Conservation (phyloP, 2,888 invertebrate species). For the Omphaloscelis lunosa region DNA sequence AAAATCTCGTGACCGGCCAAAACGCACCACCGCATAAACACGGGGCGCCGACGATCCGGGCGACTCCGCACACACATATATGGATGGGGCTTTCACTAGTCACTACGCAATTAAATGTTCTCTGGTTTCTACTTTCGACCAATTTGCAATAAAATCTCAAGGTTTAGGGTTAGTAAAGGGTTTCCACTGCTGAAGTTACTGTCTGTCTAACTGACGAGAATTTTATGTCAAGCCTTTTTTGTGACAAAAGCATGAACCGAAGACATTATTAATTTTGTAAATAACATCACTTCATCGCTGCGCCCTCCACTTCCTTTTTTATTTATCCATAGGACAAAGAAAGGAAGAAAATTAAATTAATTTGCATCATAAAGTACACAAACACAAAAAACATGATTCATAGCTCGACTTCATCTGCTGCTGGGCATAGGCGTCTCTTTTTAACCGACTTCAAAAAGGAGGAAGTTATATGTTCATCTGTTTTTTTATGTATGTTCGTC, state of each 20-base stretch:
- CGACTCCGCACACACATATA: slow-evolving; percentile 31
- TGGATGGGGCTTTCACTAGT: slow-evolving; percentile 16
- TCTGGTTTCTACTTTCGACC: slow-evolving; percentile 20
- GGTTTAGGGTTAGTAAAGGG: neutral
- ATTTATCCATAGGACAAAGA: neutral
- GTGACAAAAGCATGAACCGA: neutral
- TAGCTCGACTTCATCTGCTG: too few species aligned
- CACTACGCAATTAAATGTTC: slow-evolving; percentile 46
- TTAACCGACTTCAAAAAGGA: too few species aligned
- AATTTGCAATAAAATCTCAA: slow-evolving; percentile 12
- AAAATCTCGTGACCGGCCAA: slow-evolving; percentile 23
- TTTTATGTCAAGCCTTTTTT: neutral
- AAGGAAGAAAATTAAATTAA: neutral
- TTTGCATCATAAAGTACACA: neutral
- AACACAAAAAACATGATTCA: neutral
- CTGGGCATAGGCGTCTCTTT: too few species aligned
- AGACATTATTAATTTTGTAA: neutral
- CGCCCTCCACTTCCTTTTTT: neutral
- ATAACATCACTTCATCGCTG: neutral
- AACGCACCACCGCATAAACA: slow-evolving; percentile 52
- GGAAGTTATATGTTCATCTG: too few species aligned
- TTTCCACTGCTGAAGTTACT: neutral
- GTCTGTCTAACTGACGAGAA: neutral
- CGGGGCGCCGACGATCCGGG: slow-evolving; percentile 53
- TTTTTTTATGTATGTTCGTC: too few species aligned